phyloP scores from a whole-genome alignment of 2,888 invertebrate genomes.

The Penaeus monodon region DNA sequence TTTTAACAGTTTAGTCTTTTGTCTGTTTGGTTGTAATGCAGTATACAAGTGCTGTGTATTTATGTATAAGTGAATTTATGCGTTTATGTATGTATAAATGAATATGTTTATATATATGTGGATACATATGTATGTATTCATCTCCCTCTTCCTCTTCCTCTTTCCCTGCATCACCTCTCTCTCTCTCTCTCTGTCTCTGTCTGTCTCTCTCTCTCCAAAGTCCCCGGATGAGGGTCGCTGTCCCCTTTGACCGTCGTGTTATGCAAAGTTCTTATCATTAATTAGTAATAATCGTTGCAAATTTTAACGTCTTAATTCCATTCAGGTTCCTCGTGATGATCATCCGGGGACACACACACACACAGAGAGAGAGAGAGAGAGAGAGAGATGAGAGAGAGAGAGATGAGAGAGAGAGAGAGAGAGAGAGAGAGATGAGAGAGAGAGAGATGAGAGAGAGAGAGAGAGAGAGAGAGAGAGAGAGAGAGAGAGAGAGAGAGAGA shows the following conservation, averaged over 20 bases:
- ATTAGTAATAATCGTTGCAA: not conserved
- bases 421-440: not conserved
- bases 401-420: not conserved
- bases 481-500: constrained; percentile 24
- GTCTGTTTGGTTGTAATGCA: no score
- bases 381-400: constrained; percentile 25
- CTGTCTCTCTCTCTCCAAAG: not conserved
- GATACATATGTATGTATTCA: no score
- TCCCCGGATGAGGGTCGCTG: no score
- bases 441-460: not conserved
- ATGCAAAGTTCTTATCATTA: not conserved
- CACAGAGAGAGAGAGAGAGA: no score
- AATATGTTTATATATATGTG: no score
- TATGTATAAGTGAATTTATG: no score
- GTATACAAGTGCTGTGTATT: no score
- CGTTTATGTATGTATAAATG: no score
- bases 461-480: constrained; percentile 9
- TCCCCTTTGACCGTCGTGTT: not conserved
- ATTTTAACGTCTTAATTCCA: not conserved
- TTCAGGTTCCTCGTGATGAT: not conserved
- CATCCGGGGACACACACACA: not conserved
- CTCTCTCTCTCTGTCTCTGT: not conserved
- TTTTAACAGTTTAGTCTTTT: no score
- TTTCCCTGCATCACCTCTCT: not conserved
- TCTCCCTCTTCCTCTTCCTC: not conserved